These are phyloP conservation scores for Falco punctatus DNA, from an alignment of 2,113 vertebrate species.

Conservation along the genomic window DNA sequence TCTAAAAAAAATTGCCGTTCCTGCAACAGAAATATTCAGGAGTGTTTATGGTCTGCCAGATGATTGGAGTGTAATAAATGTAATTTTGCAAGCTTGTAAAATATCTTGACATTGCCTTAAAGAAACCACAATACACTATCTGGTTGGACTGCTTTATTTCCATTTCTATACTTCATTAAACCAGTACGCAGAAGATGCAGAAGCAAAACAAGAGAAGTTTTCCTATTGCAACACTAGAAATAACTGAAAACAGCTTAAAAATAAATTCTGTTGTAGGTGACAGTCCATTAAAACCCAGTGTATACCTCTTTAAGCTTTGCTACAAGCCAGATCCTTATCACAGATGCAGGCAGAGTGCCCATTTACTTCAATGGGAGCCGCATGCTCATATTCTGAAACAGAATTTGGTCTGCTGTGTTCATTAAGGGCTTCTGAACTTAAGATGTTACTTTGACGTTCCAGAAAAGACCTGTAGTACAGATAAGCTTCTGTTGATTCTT, in stretches of 20 bases:
- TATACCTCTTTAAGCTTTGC: conserved; percentile 33
- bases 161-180: neutral
- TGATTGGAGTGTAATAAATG: conserved; percentile 55
- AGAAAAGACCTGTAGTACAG: conserved; percentile 30
- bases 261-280: neutral
- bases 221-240: neutral
- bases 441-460: conserved; percentile 35
- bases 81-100: conserved; percentile 46
- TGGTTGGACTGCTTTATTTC: neutral
- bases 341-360: neutral
- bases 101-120: conserved; percentile 38
- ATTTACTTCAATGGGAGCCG: conserved; percentile 40
- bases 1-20: conserved; percentile 18
- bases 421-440: conserved; percentile 58
- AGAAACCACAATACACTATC: conserved; percentile 45
- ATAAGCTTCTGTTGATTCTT: conserved; percentile 38
- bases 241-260: conserved; percentile 23
- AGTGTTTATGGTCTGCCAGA: conserved; percentile 54
- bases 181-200: neutral
- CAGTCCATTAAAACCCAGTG: neutral
- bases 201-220: neutral
- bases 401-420: conserved; percentile 29
- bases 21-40: conserved; percentile 28
- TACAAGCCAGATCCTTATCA: conserved; percentile 53
- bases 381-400: conserved; percentile 8